Evolutionary conservation across 92 coral and sea anemone genomes (phyloP).

Genomic region (Diadumene lineata): DNA sequence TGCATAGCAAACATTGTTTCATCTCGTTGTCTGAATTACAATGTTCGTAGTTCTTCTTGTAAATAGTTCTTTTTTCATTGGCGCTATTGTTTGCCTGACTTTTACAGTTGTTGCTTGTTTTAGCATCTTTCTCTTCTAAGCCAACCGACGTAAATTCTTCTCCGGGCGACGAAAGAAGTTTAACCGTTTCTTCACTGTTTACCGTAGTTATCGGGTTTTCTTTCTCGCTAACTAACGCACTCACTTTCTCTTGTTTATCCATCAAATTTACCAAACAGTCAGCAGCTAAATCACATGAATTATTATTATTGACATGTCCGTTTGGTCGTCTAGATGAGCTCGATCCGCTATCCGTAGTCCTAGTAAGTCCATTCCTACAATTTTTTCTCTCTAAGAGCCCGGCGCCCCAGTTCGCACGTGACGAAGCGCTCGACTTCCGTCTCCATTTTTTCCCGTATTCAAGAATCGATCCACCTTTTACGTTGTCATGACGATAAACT

Average conservation of each 20-base stretch:
- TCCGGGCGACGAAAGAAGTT: slow-evolving; percentile 5
- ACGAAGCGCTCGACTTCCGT: slow-evolving; percentile 35
- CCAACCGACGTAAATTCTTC: background rate
- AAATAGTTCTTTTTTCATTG: slow-evolving; percentile 20
- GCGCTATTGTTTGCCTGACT: background rate
- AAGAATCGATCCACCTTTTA: slow-evolving; percentile 23
- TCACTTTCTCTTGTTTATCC: slow-evolving; percentile 16
- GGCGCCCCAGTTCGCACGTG: background rate
- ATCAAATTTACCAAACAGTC: slow-evolving; percentile 14
- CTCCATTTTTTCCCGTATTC: slow-evolving; percentile 36
- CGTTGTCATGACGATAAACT: slow-evolving; percentile 53
- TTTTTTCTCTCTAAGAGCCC: background rate
- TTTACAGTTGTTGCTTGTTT: background rate
- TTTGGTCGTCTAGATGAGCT: background rate
- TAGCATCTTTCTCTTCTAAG: background rate
- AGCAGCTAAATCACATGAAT: background rate
- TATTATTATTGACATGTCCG: slow-evolving; percentile 24
- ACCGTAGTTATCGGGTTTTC: background rate
- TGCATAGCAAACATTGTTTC: slow-evolving; percentile 19
- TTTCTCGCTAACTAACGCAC: background rate
- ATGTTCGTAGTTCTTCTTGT: slow-evolving; percentile 14
- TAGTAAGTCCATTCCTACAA: background rate
- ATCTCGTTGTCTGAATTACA: slow-evolving; percentile 6
- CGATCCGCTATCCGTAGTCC: background rate
- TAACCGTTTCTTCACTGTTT: slow-evolving; percentile 6